Percentiles rank a stretch among this genome's conserved stretches.
phyloP scores from a whole-genome alignment of 2,888 invertebrate species.

The Augiades crinisus region DNA sequence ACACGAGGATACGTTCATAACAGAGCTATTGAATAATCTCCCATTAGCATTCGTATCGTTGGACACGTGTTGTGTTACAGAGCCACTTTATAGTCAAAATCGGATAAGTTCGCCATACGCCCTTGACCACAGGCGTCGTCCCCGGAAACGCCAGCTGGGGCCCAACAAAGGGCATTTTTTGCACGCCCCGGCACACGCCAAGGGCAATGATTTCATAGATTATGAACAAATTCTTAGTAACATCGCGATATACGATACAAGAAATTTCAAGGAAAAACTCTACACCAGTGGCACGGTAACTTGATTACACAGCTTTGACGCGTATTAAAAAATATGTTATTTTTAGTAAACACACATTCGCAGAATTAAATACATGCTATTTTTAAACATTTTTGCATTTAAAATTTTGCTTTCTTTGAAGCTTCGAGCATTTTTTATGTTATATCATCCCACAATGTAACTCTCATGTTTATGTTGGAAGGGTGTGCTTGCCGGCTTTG shows the following conservation, averaged over 20 bases:
- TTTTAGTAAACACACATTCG: background rate
- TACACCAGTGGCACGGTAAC: conserved; percentile 11
- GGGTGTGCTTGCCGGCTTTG: too few species aligned
- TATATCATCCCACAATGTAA: too few species aligned
- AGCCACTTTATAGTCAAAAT: conserved; percentile 26
- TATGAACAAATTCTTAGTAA: conserved; percentile 22
- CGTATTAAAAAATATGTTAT: background rate
- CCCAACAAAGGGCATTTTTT: conserved; percentile 33
- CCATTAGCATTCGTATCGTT: conserved; percentile 10
- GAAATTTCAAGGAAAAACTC: conserved; percentile 31
- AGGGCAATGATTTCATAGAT: conserved; percentile 26
- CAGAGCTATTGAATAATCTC: conserved; percentile 20
- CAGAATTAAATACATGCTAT: too few species aligned
- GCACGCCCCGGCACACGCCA: conserved; percentile 20
- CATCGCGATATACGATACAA: conserved; percentile 18
- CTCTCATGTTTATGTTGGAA: too few species aligned
- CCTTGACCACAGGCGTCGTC: conserved; percentile 27
- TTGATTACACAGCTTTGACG: conserved; percentile 3
- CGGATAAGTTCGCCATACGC: conserved; percentile 30
- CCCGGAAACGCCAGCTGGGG: conserved; percentile 38
- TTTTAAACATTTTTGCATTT: background rate
- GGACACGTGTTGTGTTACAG: conserved; percentile 9
- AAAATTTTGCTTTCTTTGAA: background rate
- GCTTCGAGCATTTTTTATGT: background rate
- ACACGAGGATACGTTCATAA: background rate